Percentiles rank a stretch among this genome's conserved stretches.
phyloP scores from a whole-genome alignment of 35 echinoderm and acorn worm genomes.

The Amphiura filiformis region DNA sequence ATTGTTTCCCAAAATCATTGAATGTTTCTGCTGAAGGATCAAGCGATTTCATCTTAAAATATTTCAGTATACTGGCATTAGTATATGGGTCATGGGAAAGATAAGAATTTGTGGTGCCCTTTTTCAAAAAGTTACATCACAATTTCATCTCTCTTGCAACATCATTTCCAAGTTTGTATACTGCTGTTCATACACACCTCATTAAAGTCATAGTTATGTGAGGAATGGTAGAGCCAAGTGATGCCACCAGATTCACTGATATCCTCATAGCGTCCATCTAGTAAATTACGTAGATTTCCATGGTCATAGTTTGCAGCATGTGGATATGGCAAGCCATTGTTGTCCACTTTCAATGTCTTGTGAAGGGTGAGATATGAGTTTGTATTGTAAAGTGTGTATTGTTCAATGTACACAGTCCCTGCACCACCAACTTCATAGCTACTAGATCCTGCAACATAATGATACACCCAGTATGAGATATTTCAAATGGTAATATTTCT shows the following conservation, averaged over 20 bases:
- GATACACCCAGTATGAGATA: too few species aligned
- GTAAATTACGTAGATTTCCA: slow-evolving; percentile 40
- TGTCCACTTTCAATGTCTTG: slow-evolving; percentile 74
- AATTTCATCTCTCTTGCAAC: too few species aligned
- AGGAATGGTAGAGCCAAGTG: slow-evolving; percentile 77
- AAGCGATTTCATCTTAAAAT: too few species aligned
- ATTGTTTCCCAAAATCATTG: too few species aligned
- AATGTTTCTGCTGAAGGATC: too few species aligned
- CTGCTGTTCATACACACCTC: slow-evolving; percentile 68
- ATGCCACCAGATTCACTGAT: slow-evolving; percentile 73
- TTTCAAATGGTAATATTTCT: too few species aligned
- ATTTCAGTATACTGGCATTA: too few species aligned
- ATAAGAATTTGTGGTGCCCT: too few species aligned
- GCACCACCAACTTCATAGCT: slow-evolving; percentile 67
- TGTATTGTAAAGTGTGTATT: slow-evolving; percentile 10
- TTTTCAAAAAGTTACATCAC: too few species aligned
- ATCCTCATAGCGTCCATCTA: slow-evolving; percentile 71
- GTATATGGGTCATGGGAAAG: too few species aligned
- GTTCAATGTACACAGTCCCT: slow-evolving; percentile 79
- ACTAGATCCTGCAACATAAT: slow-evolving; percentile 30
- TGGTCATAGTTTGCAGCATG: slow-evolving; percentile 12
- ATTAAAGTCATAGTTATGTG: slow-evolving; percentile 73
- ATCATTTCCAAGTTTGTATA: too few species aligned
- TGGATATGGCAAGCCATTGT: slow-evolving; percentile 63
- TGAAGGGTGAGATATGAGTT: slow-evolving; percentile 15